Percentiles rank a stretch among this genome's conserved stretches.
Evolutionary conservation across 1,140 invertebrate species (phyloP).

Genomic region (Papilio glaucus): DNA sequence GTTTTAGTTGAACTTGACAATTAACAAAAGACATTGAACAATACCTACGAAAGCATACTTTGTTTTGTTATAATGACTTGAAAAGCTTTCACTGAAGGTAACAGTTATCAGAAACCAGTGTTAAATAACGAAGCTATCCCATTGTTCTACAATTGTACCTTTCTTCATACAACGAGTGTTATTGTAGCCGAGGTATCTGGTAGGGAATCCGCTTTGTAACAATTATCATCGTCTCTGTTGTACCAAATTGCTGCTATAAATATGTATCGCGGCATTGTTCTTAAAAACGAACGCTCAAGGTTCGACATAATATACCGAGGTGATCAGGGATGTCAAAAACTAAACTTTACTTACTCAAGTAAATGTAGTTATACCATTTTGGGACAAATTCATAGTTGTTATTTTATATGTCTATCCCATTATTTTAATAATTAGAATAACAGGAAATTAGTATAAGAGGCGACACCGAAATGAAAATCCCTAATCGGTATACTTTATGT

Average conservation of each 20-base stretch:
- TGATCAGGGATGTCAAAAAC: conserved; percentile 8
- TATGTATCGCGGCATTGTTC: conserved; percentile 37
- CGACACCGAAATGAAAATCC: too few species aligned
- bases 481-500: too few species aligned
- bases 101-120: background rate
- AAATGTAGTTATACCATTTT: too few species aligned
- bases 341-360: background rate
- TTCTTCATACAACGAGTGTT: background rate
- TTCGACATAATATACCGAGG: background rate
- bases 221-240: conserved; percentile 22
- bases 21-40: too few species aligned
- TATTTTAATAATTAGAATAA: too few species aligned
- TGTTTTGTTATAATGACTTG: background rate
- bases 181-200: background rate
- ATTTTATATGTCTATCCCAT: too few species aligned
- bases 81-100: background rate
- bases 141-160: conserved; percentile 1
- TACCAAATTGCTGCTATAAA: conserved; percentile 27
- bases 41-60: background rate
- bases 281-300: conserved; percentile 29
- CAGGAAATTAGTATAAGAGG: too few species aligned
- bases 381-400: too few species aligned
- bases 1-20: too few species aligned
- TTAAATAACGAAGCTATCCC: background rate
- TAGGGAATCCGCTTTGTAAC: conserved; percentile 21